A percentile compares a stretch with the other conserved stretches of the same genome.
Evolutionary conservation across 2,113 vertebrate genomes (phyloP).

Genomic region (Sceloporus undulatus): DNA sequence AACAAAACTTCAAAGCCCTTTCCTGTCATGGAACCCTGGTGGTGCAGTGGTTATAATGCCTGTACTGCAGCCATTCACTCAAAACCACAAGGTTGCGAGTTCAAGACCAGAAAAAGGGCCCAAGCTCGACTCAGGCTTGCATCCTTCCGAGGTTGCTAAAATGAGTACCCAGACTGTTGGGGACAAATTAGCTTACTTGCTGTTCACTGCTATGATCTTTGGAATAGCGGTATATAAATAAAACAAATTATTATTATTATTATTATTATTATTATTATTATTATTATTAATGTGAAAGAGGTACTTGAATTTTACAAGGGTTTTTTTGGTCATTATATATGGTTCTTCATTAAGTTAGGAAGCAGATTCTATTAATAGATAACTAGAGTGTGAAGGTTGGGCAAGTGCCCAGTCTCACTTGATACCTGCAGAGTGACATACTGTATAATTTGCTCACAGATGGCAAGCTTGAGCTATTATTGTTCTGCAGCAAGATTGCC

Average conservation of each 20-base stretch:
- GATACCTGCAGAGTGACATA: constrained; percentile 5
- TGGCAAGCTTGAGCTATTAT: constrained; percentile 56
- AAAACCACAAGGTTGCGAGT: too few species aligned
- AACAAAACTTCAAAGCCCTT: background rate
- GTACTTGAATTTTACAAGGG: background rate
- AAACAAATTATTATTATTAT: too few species aligned
- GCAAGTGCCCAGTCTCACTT: constrained; percentile 25
- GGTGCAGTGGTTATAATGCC: too few species aligned
- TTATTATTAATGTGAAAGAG: background rate
- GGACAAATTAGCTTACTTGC: too few species aligned
- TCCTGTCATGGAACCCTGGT: background rate
- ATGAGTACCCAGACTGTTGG: too few species aligned
- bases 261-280: too few species aligned
- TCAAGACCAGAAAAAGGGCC: too few species aligned
- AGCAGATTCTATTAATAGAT: constrained; percentile 45
- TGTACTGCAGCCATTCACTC: too few species aligned
- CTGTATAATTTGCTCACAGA: constrained; percentile 30
- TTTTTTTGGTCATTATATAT: constrained; percentile 30
- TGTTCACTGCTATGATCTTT: too few species aligned
- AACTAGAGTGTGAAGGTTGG: constrained; percentile 36
- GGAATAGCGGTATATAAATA: too few species aligned
- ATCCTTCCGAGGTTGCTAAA: too few species aligned
- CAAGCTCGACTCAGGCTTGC: too few species aligned
- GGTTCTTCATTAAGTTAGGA: constrained; percentile 30
- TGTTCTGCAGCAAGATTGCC: constrained; percentile 57